phyloP scores from a whole-genome alignment of 1,140 invertebrate genomes.

The Laupala kohalensis region DNA sequence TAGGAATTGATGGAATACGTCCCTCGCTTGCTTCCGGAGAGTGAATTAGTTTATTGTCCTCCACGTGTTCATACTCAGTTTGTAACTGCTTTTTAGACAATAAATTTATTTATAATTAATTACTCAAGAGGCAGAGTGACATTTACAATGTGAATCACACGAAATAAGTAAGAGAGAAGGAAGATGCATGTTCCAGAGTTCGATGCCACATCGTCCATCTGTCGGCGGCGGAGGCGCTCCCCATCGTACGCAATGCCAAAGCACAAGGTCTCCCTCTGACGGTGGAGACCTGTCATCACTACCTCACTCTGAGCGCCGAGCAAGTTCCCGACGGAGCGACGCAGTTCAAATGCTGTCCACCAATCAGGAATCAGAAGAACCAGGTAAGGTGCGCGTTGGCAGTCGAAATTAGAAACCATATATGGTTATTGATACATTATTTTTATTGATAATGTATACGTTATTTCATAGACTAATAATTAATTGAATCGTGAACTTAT shows the following conservation, averaged over 20 bases:
- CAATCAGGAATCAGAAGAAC: constrained; percentile 45
- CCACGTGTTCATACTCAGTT: too few relatives aligned
- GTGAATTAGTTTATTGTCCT: too few relatives aligned
- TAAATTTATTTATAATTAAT: too few relatives aligned
- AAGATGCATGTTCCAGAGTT: constrained; percentile 39
- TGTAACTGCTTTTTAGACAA: too few relatives aligned
- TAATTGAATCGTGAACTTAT: too few relatives aligned
- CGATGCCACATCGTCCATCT: constrained; percentile 58
- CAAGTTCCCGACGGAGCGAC: constrained; percentile 44
- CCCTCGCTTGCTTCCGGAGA: too few relatives aligned
- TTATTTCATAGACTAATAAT: too few relatives aligned
- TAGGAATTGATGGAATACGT: too few relatives aligned
- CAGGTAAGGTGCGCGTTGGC: constrained; percentile 23
- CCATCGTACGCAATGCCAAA: constrained; percentile 25
- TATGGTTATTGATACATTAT: background rate
- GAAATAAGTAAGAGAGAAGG: too few relatives aligned
- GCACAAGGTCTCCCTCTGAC: constrained; percentile 35
- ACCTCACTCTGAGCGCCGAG: constrained; percentile 47
- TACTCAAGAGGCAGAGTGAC: too few relatives aligned
- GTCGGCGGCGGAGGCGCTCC: constrained; percentile 43
- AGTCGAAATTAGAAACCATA: background rate
- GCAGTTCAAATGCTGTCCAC: constrained; percentile 58
- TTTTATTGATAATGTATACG: background rate
- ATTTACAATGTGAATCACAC: too few relatives aligned
- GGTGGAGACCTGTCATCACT: constrained; percentile 60